These are phyloP conservation scores for Aphidius ervi DNA, from an alignment of 1,140 invertebrate genomes.

Conservation along the genomic window DNA sequence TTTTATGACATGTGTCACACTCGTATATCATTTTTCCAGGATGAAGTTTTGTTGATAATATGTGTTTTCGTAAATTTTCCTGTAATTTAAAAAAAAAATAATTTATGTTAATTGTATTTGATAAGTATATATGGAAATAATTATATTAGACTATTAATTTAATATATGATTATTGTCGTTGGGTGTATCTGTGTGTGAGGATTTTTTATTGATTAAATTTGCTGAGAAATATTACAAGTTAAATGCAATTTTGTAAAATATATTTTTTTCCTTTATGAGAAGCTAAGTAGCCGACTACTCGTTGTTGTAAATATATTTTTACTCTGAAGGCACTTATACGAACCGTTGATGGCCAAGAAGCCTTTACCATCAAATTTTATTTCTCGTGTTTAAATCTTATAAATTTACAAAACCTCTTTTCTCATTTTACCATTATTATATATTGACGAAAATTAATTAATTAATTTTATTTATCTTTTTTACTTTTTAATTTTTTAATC, in stretches of 20 bases:
- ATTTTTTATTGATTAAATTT: neutral
- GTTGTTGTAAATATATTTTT: constrained; percentile 46
- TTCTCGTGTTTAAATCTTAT: constrained; percentile 46
- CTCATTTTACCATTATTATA: neutral
- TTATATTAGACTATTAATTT: no score
- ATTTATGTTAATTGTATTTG: constrained; percentile 9
- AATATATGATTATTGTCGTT: no score
- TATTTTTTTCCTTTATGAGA: constrained; percentile 9
- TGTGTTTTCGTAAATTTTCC: constrained; percentile 85
- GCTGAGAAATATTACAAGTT: neutral
- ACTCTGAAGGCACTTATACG: constrained; percentile 42
- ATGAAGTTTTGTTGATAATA: constrained; percentile 74
- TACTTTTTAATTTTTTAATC: no score
- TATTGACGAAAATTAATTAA: neutral
- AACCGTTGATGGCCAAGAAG: constrained; percentile 43
- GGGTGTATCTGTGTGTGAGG: no score
- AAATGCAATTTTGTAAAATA: neutral
- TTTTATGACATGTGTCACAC: constrained; percentile 59
- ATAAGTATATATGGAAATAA: neutral
- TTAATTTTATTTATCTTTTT: neutral
- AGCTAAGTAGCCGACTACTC: constrained; percentile 39
- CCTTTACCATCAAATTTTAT: constrained; percentile 46
- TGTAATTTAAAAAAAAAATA: constrained; percentile 39
- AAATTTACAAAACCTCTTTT: neutral
- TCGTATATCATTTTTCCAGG: constrained; percentile 72